Evolutionary conservation across 2,888 invertebrate species (phyloP).

Genomic region (Nemotelus pantherinus): DNA sequence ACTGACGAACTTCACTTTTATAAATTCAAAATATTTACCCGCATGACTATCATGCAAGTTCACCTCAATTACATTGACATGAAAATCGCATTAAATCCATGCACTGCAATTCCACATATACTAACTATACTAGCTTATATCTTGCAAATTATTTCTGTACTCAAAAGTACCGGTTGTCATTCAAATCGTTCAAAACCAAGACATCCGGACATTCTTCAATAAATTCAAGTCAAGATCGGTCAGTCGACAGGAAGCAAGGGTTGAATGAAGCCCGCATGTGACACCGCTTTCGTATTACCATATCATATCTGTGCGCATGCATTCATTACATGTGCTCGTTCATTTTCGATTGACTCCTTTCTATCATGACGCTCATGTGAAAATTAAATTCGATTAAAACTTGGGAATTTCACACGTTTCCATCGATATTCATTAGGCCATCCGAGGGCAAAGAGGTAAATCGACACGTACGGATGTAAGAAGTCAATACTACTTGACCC

Average conservation of each 20-base stretch:
- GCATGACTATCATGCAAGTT: constrained; percentile 1
- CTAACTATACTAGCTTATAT: background rate
- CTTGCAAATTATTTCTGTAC: constrained; percentile 25
- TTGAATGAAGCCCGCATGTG: constrained; percentile 41
- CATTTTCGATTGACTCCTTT: background rate
- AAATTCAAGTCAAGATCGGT: constrained; percentile 29
- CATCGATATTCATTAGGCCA: constrained; percentile 20
- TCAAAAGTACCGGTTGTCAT: constrained; percentile 39
- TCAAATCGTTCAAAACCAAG: constrained; percentile 15
- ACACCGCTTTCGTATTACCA: background rate
- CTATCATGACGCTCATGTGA: constrained; percentile 23
- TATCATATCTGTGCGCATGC: background rate
- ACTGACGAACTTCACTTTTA: too few relatives aligned
- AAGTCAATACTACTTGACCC: constrained; percentile 39
- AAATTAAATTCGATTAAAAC: constrained; percentile 37
- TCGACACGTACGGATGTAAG: constrained; percentile 21
- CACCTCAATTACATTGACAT: constrained; percentile 27
- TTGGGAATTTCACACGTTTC: constrained; percentile 21
- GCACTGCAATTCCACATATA: background rate
- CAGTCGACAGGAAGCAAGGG: constrained; percentile 41
- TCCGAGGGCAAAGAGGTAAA: constrained; percentile 11
- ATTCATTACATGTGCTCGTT: background rate
- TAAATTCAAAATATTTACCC: background rate
- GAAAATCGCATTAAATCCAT: constrained; percentile 41
- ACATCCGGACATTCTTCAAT: constrained; percentile 43